Evolutionary conservation across 2,797 vertebrate genomes (phyloP), one percentile per base, ranked within the genome.

Genomic region (Eremophila alpestris): DNA sequence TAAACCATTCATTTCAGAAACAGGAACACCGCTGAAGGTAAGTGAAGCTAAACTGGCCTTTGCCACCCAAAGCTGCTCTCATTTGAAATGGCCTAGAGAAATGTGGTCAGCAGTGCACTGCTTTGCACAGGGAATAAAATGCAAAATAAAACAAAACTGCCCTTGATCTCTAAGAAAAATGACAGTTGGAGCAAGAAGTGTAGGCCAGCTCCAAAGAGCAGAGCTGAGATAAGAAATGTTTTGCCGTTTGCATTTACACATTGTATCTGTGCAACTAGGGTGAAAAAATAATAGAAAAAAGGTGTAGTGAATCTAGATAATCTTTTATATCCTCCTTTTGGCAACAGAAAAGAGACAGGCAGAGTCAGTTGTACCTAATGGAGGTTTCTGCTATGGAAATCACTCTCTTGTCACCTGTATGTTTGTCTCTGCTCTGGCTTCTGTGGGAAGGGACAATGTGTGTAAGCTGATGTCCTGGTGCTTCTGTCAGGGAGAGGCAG

Each of bases 1-100:
- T 97, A 94, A 97, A 96, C 87, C 94, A 93, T 97, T 96, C 90
- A 96, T 96, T 97, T 92, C 93, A 97, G 95, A 97, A 95, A 90
- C 91, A 87, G 94, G 80, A 91, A 43, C 92, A 79, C 76, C 96
- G 51, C 83, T 82, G 83, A 97, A 98, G 98, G 98, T 98, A 98
- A 98, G 98, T 98, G 94, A 97, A 93, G 95, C 87, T 93, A 95
- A 96, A 83, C 86, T 70, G 92, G 82, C 93, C 80, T 97, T 95
- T 95, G 76, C 82, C 89, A 83, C 38, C 78, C 71, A 88, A 93
- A 84, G 40, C 41, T 93, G 59, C 58, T 95, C 54, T 94, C 67
- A 11, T 83, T 92, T 92, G 54, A 75, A 93, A 85, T 68, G 75
- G 38, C 32, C 7, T 43, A 46, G 58, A 71, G 74, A 90, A 87